Evolutionary conservation across 2,888 invertebrate species (phyloP), one percentile per base, ranked within the genome.

Genomic region (Iphiclides podalirius): DNA sequence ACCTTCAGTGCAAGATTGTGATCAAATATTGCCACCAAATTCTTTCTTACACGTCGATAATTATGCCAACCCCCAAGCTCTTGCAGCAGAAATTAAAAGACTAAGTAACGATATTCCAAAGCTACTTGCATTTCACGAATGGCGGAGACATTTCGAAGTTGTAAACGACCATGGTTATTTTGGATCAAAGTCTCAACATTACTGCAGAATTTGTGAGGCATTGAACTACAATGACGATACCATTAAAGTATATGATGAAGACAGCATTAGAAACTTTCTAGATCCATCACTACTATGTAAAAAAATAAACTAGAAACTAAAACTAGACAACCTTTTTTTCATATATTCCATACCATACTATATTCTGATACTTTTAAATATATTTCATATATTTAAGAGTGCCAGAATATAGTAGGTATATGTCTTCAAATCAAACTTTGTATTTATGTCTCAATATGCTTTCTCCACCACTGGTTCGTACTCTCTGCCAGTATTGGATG

Each of bases 161-260:
- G 43, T 89, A 0, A 93, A 93, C 58, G 93, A 94, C 61, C 93
- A 94, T 63, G 93, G 93, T 0, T 93, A 92, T 65, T 93, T 93
- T 60, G 87, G 90, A 9, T 87, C 90, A 0, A 72, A 72, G 7
- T 91, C 92, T 0, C 79, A 72, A 43, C 93, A 93, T 63, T 90
- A 91, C 52, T 93, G 93, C 62, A 88, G 93, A 46, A 64, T 92
- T 6, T 93, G 93, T 64, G 91, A 93, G 69, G 93, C 93, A n/a
- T 74, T 93, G 9, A 91, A 92, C 67, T 92, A 90, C 61, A 92
- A 93, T 63, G 72, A 76, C 11, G 71, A 50, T 0, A 39, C 15
- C 1, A 52, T 53, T 31, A 78, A 71, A 42, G 51, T 72, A 1
- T 81, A 82, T 31, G 53, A 58, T 37, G 59, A 62, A 53, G 37